Percentiles rank a stretch among this genome's conserved stretches.
These are phyloP conservation scores for Drosophila robusta DNA, from an alignment of 2,888 invertebrate species.

Conservation along the genomic window DNA sequence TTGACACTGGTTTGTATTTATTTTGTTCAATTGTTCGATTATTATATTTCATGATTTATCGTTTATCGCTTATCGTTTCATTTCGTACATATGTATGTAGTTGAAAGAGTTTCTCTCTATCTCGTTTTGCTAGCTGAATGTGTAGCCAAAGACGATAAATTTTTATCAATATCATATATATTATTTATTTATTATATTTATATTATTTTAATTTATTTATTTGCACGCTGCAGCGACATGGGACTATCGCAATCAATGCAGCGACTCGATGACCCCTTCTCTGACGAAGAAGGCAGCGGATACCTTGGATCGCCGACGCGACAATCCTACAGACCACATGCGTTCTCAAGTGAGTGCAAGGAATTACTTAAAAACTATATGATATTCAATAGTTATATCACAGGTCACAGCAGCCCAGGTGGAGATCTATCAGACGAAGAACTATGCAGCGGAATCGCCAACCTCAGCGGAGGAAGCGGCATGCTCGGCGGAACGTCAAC, in stretches of 20 bases:
- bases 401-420: slow-evolving; percentile 86
- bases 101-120: slow-evolving; percentile 26
- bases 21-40: slow-evolving; percentile 78
- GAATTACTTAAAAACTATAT: background rate
- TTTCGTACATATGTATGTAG: slow-evolving; percentile 23
- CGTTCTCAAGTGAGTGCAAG: slow-evolving; percentile 86
- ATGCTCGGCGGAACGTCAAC: slow-evolving; percentile 83
- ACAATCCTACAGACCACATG: slow-evolving; percentile 86
- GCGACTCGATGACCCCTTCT: slow-evolving; percentile 91
- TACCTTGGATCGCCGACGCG: slow-evolving; percentile 85
- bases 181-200: slow-evolving; percentile 33
- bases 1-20: slow-evolving; percentile 89
- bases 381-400: slow-evolving; percentile 1
- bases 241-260: slow-evolving; percentile 86
- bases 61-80: slow-evolving; percentile 53
- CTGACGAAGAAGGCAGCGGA: slow-evolving; percentile 93
- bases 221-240: slow-evolving; percentile 84
- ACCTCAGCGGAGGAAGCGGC: slow-evolving; percentile 81
- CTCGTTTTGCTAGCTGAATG: slow-evolving; percentile 53
- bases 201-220: slow-evolving; percentile 28
- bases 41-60: slow-evolving; percentile 66
- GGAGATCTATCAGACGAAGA: slow-evolving; percentile 86
- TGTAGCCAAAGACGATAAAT: slow-evolving; percentile 44
- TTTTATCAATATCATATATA: slow-evolving; percentile 31
- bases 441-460: slow-evolving; percentile 85